Evolutionary conservation across 92 coral and sea anemone species (phyloP).

Genomic region (Montipora capitata): DNA sequence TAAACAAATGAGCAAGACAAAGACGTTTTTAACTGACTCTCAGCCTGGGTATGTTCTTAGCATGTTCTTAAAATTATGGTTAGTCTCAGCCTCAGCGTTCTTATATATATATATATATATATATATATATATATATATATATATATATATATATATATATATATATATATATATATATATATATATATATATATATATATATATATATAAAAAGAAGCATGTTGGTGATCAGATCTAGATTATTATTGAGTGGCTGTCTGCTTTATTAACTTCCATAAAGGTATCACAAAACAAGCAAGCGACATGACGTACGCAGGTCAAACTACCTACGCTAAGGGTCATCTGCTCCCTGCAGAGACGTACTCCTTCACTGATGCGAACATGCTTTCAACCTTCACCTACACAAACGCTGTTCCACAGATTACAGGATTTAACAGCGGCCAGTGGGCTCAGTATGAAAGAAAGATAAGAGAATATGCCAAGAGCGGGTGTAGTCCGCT

Average conservation of each 20-base stretch:
- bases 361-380: neutral
- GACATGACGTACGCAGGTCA: neutral
- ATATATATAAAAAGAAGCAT: neutral
- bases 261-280: neutral
- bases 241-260: neutral
- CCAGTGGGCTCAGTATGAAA: conserved; percentile 13
- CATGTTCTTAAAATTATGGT: too few species aligned
- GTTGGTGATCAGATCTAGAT: too few species aligned
- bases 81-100: too few species aligned
- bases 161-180: too few species aligned
- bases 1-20: too few species aligned
- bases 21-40: too few species aligned
- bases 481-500: neutral
- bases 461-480: conserved; percentile 3
- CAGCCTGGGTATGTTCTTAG: too few species aligned
- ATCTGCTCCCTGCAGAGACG: conserved; percentile 36
- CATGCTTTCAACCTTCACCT: neutral
- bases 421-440: conserved; percentile 25
- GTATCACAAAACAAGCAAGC: too few species aligned
- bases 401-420: neutral
- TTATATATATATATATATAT: neutral
- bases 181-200: too few species aligned
- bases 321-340: conserved; percentile 4
- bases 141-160: too few species aligned
- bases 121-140: too few species aligned